Conservation (phyloP, 2,888 invertebrate genomes). For the Ophioninae sp. region DNA sequence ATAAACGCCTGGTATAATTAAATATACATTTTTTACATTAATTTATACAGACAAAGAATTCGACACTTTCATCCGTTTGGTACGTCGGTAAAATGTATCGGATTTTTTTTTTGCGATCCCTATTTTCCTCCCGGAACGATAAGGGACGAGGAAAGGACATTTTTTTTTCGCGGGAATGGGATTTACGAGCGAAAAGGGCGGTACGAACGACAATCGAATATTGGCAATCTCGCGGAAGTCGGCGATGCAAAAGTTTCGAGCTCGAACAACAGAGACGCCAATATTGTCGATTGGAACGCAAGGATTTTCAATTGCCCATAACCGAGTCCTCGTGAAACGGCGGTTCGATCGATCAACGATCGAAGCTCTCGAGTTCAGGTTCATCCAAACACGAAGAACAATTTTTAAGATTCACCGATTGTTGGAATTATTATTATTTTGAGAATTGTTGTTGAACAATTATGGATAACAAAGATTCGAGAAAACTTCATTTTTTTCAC, state of each 20-base stretch:
- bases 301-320: slow-evolving; percentile 26
- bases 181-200: neutral
- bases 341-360: slow-evolving; percentile 16
- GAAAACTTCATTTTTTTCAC: too few relatives aligned
- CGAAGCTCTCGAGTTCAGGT: slow-evolving; percentile 2
- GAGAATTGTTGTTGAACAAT: too few relatives aligned
- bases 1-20: too few relatives aligned
- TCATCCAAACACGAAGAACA: neutral
- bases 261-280: slow-evolving; percentile 9
- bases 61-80: neutral
- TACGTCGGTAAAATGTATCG: neutral
- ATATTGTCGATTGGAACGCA: neutral
- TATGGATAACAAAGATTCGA: too few relatives aligned
- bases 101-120: neutral
- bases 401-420: neutral
- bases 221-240: neutral
- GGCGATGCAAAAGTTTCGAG: neutral
- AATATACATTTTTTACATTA: too few relatives aligned
- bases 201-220: neutral
- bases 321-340: neutral
- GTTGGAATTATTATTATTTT: too few relatives aligned
- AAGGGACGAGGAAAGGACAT: neutral
- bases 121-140: neutral
- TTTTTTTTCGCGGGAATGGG: neutral
- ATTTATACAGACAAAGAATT: too few relatives aligned